These are phyloP conservation scores for Pseudorectes ferrugineus DNA, from an alignment of 2,113 vertebrate genomes.

Conservation along the genomic window DNA sequence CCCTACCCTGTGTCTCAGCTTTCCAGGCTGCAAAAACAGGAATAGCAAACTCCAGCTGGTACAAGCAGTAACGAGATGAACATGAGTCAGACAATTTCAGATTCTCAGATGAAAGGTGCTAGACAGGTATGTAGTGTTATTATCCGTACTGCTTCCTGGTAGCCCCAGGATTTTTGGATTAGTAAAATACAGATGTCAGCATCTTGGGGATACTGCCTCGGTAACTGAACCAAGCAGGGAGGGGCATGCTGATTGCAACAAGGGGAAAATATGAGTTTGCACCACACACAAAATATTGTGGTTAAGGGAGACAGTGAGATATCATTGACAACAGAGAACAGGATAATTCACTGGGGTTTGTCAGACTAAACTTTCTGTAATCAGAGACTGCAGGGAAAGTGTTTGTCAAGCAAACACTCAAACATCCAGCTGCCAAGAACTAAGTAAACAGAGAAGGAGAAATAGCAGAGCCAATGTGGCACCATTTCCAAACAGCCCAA, in stretches of 20 bases:
- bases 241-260: not conserved
- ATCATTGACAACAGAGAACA: constrained; percentile 14
- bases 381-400: constrained; percentile 30
- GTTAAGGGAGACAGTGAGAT: constrained; percentile 7
- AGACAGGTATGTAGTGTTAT: constrained; percentile 12
- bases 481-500: not conserved
- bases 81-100: not conserved
- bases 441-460: constrained; percentile 18
- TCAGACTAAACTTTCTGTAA: constrained; percentile 38
- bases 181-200: constrained; percentile 10
- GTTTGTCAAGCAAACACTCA: constrained; percentile 51
- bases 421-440: constrained; percentile 2
- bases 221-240: not conserved
- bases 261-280: not conserved
- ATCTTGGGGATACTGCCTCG: not conserved
- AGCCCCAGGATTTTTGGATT: constrained; percentile 43
- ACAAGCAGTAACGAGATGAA: not conserved
- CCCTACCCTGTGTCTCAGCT: not conserved
- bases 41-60: not conserved
- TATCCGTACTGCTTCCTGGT: not conserved
- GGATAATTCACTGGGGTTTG: constrained; percentile 15
- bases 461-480: not conserved
- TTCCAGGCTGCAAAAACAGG: not conserved
- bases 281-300: constrained; percentile 28
- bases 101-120: not conserved